Percentiles rank a stretch among this genome's conserved stretches.
phyloP scores from a whole-genome alignment of 1,140 invertebrate species.

The Aphelenchoides besseyi region DNA sequence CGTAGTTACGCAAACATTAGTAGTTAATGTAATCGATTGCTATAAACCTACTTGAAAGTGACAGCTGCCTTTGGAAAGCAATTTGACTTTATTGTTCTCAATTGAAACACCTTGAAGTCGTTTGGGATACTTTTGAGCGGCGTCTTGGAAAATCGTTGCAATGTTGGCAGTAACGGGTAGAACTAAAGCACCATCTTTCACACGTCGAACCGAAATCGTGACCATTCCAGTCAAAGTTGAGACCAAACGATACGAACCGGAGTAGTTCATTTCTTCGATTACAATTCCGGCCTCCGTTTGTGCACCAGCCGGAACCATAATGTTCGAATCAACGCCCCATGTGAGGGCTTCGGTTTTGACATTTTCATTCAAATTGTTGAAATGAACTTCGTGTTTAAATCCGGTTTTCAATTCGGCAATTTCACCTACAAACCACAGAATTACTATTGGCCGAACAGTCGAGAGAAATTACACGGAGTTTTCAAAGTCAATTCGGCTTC shows the following conservation, averaged over 20 bases:
- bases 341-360: constrained; percentile 64
- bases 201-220: constrained; percentile 61
- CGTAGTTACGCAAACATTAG: too few species aligned
- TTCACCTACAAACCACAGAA: constrained; percentile 51
- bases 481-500: constrained; percentile 65
- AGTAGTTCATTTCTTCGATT: constrained; percentile 65
- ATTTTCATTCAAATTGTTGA: constrained; percentile 64
- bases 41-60: too few species aligned
- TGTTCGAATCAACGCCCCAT: constrained; percentile 66
- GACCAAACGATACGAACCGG: constrained; percentile 63
- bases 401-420: constrained; percentile 65
- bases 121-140: constrained; percentile 26
- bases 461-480: constrained; percentile 64
- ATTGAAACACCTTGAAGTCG: constrained; percentile 48
- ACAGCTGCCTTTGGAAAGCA: constrained; percentile 55
- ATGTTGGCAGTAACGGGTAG: constrained; percentile 57
- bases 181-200: constrained; percentile 55
- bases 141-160: constrained; percentile 39
- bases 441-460: neutral
- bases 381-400: constrained; percentile 66
- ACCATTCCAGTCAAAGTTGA: constrained; percentile 63
- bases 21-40: too few species aligned
- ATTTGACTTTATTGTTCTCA: constrained; percentile 42
- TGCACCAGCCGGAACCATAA: constrained; percentile 63
- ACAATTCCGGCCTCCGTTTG: constrained; percentile 64